Percentiles rank a stretch among this genome's conserved stretches.
Conservation (phyloP, 2,888 invertebrate species). For the Adineta ricciae region DNA sequence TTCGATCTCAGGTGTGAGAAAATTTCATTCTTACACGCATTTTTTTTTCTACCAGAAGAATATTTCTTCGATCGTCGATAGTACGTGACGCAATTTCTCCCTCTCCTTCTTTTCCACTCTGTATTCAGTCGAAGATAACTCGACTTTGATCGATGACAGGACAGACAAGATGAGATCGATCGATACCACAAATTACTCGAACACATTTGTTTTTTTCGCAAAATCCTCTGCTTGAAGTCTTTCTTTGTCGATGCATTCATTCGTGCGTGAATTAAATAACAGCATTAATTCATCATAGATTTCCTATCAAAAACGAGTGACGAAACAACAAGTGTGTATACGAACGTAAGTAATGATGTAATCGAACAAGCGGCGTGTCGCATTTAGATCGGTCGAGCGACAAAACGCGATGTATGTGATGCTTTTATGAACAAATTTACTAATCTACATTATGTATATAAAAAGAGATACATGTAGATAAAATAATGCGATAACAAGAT, state of each 20-base stretch:
- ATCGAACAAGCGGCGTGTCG: neutral
- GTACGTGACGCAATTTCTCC: neutral
- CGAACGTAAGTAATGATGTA: neutral
- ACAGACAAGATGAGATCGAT: neutral
- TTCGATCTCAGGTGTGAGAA: neutral
- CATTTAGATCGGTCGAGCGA: neutral
- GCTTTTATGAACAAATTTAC: neutral
- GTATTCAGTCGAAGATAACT: neutral
- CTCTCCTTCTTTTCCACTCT: neutral
- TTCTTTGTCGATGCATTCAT: neutral
- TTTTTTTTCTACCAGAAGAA: neutral
- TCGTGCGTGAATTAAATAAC: neutral
- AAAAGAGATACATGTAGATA: neutral
- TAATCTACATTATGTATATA: neutral
- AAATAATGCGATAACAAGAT: neutral
- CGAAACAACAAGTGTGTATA: neutral
- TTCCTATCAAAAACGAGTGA: slow-evolving; percentile 1
- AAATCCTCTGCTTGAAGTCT: neutral
- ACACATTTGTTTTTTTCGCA: neutral
- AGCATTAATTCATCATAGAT: neutral
- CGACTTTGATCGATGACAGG: neutral
- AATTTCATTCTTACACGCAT: neutral
- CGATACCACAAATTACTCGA: neutral
- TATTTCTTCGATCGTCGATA: neutral
- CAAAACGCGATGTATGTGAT: neutral